Percentiles rank a stretch among this genome's conserved stretches.
phyloP scores from a whole-genome alignment of 2,797 vertebrate genomes.

The Octomys mimax region DNA sequence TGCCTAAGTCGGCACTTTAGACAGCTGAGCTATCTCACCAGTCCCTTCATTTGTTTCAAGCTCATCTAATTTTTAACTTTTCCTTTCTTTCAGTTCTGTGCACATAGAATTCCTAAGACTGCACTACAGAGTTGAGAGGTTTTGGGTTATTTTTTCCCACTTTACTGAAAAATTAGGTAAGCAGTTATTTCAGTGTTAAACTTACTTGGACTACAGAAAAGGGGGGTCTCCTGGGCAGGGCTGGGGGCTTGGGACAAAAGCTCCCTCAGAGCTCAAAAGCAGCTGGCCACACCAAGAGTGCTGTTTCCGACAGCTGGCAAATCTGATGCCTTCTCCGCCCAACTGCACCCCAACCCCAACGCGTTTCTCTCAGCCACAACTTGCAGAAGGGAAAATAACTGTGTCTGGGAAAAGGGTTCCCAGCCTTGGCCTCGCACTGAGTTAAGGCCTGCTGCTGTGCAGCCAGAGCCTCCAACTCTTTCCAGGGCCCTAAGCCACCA shows the following conservation, averaged over 20 bases:
- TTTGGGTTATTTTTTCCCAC: neutral
- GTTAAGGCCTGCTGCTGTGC: neutral
- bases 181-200: neutral
- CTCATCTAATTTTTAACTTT: neutral
- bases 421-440: neutral
- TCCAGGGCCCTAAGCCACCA: neutral
- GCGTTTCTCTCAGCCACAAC: neutral
- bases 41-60: neutral
- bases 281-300: neutral
- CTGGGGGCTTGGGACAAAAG: neutral
- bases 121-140: neutral
- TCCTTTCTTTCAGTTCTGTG: neutral
- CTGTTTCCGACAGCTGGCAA: neutral
- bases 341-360: neutral
- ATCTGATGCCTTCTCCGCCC: too few species aligned
- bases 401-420: neutral
- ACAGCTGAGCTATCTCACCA: too few species aligned
- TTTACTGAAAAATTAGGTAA: neutral
- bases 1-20: too few species aligned
- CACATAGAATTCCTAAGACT: neutral
- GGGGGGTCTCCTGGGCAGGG: neutral
- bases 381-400: neutral
- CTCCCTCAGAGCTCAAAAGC: neutral
- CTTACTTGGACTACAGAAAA: neutral
- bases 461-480: neutral